Evolutionary conservation across 1,140 invertebrate species (phyloP), one percentile per base, ranked within the genome.

Genomic region (Penaeus indicus): DNA sequence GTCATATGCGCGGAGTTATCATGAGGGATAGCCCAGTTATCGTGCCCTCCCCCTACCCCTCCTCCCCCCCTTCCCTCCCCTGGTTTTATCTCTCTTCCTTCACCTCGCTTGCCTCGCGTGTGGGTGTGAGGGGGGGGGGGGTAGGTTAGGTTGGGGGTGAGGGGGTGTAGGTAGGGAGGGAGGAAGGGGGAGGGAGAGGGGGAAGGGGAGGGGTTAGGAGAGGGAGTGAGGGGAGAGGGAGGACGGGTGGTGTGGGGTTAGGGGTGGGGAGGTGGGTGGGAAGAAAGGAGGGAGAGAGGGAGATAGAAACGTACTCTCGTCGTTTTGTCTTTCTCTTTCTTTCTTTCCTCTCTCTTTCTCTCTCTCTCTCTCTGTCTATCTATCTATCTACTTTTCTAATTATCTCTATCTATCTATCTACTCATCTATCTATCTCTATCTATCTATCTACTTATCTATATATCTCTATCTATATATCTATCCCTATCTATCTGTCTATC

Each of bases 1-100:
- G 85, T 86, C 85, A 86, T 86, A 86, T 86, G 75, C 75, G 61
- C 72, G 75, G 60, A 27, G 75, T 86, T 86, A 86, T 63, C 85
- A 62, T 64, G 61, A 61, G 32, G 42, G 85, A 86, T 86, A 86
- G 85, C 85, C 10, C 60, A 63, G 85, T 86, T 86, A 86, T 86
- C 85, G 62, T 54, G n/a, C 22, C 63, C 62, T 63, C 61, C 18
- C 61, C 11, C 21, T 25, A 11, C 16, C 54, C 54, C 54, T 16
- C 54, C 54, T 16, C 2, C 54, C 54, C 54, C 54, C 54, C 54
- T 54, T 54, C 22, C 38, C 32, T 25, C 60, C n/a, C 60, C 25
- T 25, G 81, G 63, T 16, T 54, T 54, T 54, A 54, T 54, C 54
- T 54, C 54, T 11, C 54, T 54, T 16, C 54, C 11, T 54, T 54